Percentiles rank a stretch among this genome's conserved stretches.
Conservation (phyloP, 1,140 invertebrate genomes). For the Conus betulinus region DNA sequence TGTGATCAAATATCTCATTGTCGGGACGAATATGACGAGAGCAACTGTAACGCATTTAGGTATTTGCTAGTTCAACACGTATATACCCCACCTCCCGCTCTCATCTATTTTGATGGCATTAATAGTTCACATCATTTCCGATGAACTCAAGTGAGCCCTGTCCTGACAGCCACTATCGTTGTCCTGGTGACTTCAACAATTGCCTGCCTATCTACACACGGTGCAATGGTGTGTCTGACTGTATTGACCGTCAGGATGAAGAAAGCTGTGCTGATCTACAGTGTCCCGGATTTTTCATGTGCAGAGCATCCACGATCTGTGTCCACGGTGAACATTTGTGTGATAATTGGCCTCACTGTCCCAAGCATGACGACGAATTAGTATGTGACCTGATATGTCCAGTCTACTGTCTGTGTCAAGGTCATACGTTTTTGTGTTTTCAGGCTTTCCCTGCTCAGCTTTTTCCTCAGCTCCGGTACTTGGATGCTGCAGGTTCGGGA, state of each 20-base stretch:
- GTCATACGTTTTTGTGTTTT: slow-evolving; percentile 1
- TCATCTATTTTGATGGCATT: background rate
- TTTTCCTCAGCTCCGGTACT: slow-evolving; percentile 9
- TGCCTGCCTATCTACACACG: slow-evolving; percentile 16
- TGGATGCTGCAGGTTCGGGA: background rate
- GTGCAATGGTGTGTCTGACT: slow-evolving; percentile 30
- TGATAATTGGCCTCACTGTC: slow-evolving; percentile 34
- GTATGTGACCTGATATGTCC: slow-evolving; percentile 29
- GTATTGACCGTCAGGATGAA: background rate
- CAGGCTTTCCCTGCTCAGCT: background rate
- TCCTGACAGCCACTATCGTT: slow-evolving; percentile 19
- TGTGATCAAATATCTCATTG: no score
- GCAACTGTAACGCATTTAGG: no score
- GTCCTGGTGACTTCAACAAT: background rate
- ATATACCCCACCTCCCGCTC: background rate
- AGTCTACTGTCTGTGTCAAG: slow-evolving; percentile 48
- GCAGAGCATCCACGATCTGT: slow-evolving; percentile 28
- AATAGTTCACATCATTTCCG: background rate
- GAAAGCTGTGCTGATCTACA: background rate
- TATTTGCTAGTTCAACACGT: no score
- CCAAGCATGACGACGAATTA: slow-evolving; percentile 39
- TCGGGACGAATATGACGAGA: no score
- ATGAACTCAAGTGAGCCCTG: background rate
- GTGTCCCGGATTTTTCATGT: slow-evolving; percentile 41
- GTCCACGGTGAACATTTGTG: slow-evolving; percentile 28